Conservation (phyloP, 2,888 invertebrate species). For the Drosophila rubida region DNA sequence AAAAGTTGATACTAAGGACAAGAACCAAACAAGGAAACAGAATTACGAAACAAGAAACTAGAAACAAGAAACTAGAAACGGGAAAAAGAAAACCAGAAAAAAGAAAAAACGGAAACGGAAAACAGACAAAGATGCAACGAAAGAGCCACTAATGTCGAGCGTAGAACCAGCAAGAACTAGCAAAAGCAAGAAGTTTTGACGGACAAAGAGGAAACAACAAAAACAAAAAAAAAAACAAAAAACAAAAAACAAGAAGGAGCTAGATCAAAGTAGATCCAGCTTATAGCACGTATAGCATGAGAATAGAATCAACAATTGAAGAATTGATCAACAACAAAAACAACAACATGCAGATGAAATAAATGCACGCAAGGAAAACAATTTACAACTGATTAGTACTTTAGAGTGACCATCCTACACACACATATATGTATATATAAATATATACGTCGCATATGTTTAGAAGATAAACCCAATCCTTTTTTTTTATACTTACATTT, state of each 20-base stretch:
- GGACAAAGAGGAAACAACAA: background rate
- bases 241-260: background rate
- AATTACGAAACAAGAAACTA: slow-evolving; percentile 4
- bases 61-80: slow-evolving; percentile 4
- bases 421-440: background rate
- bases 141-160: slow-evolving; percentile 64
- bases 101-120: slow-evolving; percentile 58
- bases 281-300: background rate
- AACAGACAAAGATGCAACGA: slow-evolving; percentile 77
- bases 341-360: slow-evolving; percentile 23
- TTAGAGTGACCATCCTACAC: slow-evolving; percentile 23
- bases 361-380: slow-evolving; percentile 5
- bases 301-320: slow-evolving; percentile 29
- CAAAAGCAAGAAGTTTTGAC: too few relatives aligned
- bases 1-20: slow-evolving; percentile 29
- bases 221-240: background rate
- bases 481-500: slow-evolving; percentile 30
- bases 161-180: slow-evolving; percentile 12
- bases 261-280: background rate
- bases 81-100: slow-evolving; percentile 12
- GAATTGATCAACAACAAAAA: slow-evolving; percentile 8
- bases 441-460: slow-evolving; percentile 1
- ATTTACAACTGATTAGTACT: slow-evolving; percentile 12
- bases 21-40: slow-evolving; percentile 26
- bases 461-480: background rate